Conservation (phyloP, 2,797 vertebrate genomes). For the Dermochelys coriacea region DNA sequence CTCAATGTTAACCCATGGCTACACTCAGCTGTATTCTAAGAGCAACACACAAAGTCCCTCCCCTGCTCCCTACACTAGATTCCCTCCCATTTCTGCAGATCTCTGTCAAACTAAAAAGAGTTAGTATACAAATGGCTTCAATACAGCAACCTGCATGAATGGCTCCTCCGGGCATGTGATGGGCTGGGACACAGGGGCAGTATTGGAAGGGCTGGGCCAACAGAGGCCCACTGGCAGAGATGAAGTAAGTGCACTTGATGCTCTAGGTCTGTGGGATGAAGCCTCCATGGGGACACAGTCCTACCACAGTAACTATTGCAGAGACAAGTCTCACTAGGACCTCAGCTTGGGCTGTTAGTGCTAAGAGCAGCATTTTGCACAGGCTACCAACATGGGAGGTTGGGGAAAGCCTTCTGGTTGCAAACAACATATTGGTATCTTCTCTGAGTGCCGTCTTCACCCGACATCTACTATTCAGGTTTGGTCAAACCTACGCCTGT, state of each 20-base stretch:
- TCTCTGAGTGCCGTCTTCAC: not conserved
- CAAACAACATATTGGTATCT: not conserved
- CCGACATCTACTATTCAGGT: not conserved
- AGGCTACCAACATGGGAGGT: not conserved
- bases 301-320: not conserved
- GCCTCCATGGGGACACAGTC: not conserved
- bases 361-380: not conserved
- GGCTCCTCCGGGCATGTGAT: not conserved
- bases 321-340: not conserved
- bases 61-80: not conserved
- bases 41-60: not conserved
- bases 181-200: not conserved
- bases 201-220: not conserved
- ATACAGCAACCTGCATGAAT: not conserved
- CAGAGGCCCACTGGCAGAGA: not conserved
- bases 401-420: not conserved
- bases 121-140: not conserved
- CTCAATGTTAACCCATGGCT: not conserved
- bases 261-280: not conserved
- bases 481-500: not conserved
- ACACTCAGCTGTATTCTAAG: accelerated
- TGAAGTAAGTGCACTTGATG: not conserved
- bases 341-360: not conserved
- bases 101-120: not conserved
- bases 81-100: not conserved